Percentiles rank a stretch among this genome's conserved stretches.
Conservation (phyloP, 2,888 invertebrate species). For the Neelides folsomi region DNA sequence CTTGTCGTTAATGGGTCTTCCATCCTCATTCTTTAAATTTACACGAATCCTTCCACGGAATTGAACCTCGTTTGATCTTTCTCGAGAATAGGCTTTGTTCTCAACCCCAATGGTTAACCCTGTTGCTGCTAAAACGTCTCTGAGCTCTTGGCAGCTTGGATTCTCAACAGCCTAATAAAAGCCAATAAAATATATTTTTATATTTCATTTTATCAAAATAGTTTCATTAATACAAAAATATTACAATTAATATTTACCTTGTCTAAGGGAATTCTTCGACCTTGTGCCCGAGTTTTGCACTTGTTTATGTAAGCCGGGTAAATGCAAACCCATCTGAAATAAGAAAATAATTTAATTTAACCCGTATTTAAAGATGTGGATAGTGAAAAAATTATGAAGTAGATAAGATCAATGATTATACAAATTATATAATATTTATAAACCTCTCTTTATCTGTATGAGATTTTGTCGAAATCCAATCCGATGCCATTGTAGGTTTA, state of each 20-base stretch:
- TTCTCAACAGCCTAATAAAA: conserved; percentile 66
- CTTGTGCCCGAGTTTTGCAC: conserved; percentile 79
- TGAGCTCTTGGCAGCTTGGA: conserved; percentile 87
- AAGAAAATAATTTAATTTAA: no score
- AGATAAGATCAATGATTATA: not conserved
- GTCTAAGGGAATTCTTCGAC: conserved; percentile 67
- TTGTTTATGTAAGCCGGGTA: conserved; percentile 94
- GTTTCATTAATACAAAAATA: not conserved
- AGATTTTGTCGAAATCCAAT: conserved; percentile 53
- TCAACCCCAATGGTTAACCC: conserved; percentile 78
- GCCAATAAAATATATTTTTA: not conserved
- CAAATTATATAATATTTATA: not conserved
- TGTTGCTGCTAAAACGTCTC: conserved; percentile 73
- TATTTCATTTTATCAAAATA: not conserved
- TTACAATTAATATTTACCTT: conserved; percentile 40
- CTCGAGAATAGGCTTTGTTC: conserved; percentile 80
- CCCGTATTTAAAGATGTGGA: conserved; percentile 28
- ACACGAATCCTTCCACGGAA: conserved; percentile 80
- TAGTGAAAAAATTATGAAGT: not conserved
- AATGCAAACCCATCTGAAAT: conserved; percentile 90
- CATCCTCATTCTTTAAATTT: conserved; percentile 83
- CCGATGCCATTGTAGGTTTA: conserved; percentile 15
- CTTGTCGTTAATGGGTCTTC: conserved; percentile 54
- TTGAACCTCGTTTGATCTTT: conserved; percentile 75
- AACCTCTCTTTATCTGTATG: conserved; percentile 67